A percentile compares a stretch with the other conserved stretches of the same genome.
These are phyloP conservation scores for Dorcus parallelipipedus DNA, from an alignment of 2,888 invertebrate species.

Conservation along the genomic window DNA sequence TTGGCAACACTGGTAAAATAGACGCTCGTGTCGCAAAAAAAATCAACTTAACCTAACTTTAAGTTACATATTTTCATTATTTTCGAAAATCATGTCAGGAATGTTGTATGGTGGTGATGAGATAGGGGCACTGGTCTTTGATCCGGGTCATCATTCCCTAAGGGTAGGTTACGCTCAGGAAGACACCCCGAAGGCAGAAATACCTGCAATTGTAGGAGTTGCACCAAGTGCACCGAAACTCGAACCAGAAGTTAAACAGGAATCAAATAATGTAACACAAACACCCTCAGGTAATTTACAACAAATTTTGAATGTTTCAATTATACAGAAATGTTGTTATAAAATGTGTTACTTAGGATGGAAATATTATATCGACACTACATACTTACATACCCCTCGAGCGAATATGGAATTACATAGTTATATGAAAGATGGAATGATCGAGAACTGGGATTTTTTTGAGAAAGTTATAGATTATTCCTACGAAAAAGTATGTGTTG, in stretches of 20 bases:
- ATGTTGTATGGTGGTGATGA: constrained; percentile 95
- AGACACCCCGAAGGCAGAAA: constrained; percentile 98
- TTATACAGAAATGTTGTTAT: not conserved
- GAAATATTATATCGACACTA: constrained; percentile 90
- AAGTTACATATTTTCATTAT: constrained; percentile 2
- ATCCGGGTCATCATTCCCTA: constrained; percentile 88
- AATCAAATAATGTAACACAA: constrained; percentile 52
- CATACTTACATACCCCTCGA: constrained; percentile 85
- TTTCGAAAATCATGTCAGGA: constrained; percentile 49
- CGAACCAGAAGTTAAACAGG: constrained; percentile 73
- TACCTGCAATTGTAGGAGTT: constrained; percentile 88
- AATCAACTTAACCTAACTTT: constrained; percentile 4
- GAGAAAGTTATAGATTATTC: constrained; percentile 95
- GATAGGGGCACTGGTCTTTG: constrained; percentile 97
- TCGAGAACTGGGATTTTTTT: constrained; percentile 98
- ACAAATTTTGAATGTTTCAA: not conserved
- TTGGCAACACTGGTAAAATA: not conserved
- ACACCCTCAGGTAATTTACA: constrained; percentile 33
- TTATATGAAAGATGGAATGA: constrained; percentile 97
- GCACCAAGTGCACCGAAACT: constrained; percentile 68
- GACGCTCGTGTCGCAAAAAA: not conserved
- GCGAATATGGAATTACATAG: constrained; percentile 84
- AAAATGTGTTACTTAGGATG: constrained; percentile 31
- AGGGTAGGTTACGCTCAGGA: constrained; percentile 95
- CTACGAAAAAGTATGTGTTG: constrained; percentile 67